These are phyloP conservation scores for Pogonocherus hispidulus DNA, from an alignment of 2,888 invertebrate genomes.

Conservation along the genomic window DNA sequence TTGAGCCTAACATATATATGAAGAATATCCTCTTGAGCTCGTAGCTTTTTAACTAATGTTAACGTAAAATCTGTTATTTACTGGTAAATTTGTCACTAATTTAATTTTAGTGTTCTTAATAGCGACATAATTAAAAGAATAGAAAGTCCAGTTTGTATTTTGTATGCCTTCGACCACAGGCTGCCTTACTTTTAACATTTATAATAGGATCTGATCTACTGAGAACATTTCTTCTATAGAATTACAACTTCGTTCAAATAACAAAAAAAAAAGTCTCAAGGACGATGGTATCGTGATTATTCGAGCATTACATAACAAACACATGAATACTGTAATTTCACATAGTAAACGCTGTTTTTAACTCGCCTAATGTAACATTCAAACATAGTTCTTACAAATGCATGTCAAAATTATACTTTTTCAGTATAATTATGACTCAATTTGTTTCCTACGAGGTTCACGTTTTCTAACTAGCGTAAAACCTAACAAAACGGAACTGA, in stretches of 20 bases:
- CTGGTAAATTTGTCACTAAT: too few relatives aligned
- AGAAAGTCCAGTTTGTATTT: neutral
- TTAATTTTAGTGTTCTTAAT: too few relatives aligned
- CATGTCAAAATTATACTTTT: constrained; percentile 10
- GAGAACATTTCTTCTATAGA: neutral
- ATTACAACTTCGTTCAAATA: neutral
- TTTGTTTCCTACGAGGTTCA: neutral
- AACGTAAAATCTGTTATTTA: too few relatives aligned
- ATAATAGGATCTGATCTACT: neutral
- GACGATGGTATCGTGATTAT: constrained; percentile 26
- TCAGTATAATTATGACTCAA: constrained; percentile 6
- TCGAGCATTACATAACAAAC: constrained; percentile 25
- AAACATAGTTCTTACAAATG: constrained; percentile 7
- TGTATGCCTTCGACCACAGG: neutral
- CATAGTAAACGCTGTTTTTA: constrained; percentile 6
- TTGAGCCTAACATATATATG: too few relatives aligned
- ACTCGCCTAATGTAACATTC: constrained; percentile 16
- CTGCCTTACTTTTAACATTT: neutral
- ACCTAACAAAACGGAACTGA: neutral
- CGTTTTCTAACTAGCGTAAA: neutral
- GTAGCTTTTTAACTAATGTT: too few relatives aligned
- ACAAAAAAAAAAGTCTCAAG: constrained; percentile 29
- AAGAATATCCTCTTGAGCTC: too few relatives aligned
- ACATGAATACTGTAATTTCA: constrained; percentile 14
- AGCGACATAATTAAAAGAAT: neutral